phyloP scores from a whole-genome alignment of 2,888 invertebrate genomes.

The Drosophila prolongata region DNA sequence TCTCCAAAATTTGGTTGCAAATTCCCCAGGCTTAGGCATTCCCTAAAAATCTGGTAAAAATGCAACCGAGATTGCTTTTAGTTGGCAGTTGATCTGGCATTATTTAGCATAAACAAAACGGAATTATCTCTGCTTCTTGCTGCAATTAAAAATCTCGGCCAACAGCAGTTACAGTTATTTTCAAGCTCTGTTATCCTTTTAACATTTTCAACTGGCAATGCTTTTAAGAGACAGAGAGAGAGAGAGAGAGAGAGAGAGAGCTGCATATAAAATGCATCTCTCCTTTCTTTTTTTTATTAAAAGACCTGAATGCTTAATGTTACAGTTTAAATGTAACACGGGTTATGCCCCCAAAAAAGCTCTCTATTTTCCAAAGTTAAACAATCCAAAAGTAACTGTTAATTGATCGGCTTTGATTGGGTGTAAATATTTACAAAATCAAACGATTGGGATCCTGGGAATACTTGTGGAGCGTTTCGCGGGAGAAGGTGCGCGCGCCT shows the following conservation, averaged over 20 bases:
- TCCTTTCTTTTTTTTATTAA: conserved; percentile 24
- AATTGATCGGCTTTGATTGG: conserved; percentile 32
- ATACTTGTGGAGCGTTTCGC: conserved; percentile 73
- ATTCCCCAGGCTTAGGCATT: conserved; percentile 29
- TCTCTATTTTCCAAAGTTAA: conserved; percentile 12
- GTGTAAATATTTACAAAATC: conserved; percentile 38
- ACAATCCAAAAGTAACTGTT: conserved; percentile 9
- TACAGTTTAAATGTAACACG: conserved; percentile 7
- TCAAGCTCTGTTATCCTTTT: conserved; percentile 20
- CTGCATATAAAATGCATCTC: conserved; percentile 30
- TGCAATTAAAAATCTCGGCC: conserved; percentile 26
- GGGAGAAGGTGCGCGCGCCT: conserved; percentile 57
- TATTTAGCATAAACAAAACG: conserved; percentile 36
- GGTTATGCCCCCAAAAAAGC: not conserved
- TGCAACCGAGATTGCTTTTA: conserved; percentile 12
- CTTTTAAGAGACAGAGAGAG: conserved; percentile 8
- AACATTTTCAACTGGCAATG: conserved; percentile 35
- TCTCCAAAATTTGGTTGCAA: conserved; percentile 19
- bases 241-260: conserved; percentile 1
- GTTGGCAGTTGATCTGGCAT: conserved; percentile 18
- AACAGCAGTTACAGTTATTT: conserved; percentile 20
- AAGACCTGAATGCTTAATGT: conserved; percentile 15
- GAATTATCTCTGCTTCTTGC: conserved; percentile 30
- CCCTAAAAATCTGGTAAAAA: conserved; percentile 8
- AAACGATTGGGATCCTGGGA: conserved; percentile 37